Evolutionary conservation across 2,797 vertebrate species (phyloP).

Genomic region (Enteromius unitaeniatus): DNA sequence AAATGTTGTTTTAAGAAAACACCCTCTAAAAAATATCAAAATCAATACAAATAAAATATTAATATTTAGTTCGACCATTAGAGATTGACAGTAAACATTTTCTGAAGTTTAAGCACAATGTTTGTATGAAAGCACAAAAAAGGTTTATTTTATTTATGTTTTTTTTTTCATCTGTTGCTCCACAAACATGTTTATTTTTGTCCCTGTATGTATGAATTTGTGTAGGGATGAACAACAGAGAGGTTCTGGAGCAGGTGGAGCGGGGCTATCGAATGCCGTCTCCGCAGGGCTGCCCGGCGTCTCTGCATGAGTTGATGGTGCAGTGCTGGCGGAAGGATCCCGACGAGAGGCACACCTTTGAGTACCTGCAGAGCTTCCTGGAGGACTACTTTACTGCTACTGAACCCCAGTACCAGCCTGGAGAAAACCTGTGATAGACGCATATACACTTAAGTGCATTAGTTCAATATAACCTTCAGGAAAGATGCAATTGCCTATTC

Average conservation of each 20-base stretch:
- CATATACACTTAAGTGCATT: neutral
- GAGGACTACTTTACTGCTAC: constrained; percentile 98
- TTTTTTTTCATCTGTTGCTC: neutral
- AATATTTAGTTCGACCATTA: neutral
- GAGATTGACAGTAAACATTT: neutral
- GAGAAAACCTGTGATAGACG: constrained; percentile 86
- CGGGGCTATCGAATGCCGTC: constrained; percentile 93
- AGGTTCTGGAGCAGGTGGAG: constrained; percentile 96
- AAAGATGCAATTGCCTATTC: constrained; percentile 23
- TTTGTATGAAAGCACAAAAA: neutral
- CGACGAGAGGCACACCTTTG: constrained; percentile 95
- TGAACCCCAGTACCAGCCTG: constrained; percentile 97
- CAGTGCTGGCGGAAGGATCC: constrained; percentile 95
- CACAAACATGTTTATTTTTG: neutral
- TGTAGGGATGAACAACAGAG: constrained; percentile 96
- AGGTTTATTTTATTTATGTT: neutral
- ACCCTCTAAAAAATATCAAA: neutral
- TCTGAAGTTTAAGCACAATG: neutral
- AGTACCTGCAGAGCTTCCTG: constrained; percentile 96
- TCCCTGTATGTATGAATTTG: neutral
- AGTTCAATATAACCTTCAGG: constrained; percentile 25
- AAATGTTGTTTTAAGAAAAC: neutral
- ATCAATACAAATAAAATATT: neutral
- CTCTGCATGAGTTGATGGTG: constrained; percentile 93
- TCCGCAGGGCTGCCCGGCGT: constrained; percentile 84